Evolutionary conservation across 2,113 vertebrate genomes (phyloP).

Genomic region (Anhinga rufa): DNA sequence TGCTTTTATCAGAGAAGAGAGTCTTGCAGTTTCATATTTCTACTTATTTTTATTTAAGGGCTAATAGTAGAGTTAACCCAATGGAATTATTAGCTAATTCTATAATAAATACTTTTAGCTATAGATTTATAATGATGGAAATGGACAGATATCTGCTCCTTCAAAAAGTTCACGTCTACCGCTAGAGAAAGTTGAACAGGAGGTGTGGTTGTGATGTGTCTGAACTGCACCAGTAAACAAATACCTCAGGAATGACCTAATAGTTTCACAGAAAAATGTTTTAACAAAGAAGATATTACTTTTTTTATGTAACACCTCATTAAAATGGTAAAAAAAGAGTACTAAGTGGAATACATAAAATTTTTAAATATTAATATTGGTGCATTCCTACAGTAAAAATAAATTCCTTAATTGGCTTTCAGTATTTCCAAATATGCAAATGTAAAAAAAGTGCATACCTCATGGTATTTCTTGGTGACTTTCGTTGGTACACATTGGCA

Average conservation of each 20-base stretch:
- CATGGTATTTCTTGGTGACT: constrained; percentile 91
- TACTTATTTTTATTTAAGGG: neutral
- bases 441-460: constrained; percentile 67
- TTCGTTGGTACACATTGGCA: constrained; percentile 90
- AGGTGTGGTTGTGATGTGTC: neutral
- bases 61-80: neutral
- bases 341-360: neutral
- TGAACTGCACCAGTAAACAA: neutral
- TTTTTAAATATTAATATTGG: neutral
- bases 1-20: neutral
- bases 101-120: neutral
- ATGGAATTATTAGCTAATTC: neutral
- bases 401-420: neutral
- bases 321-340: neutral
- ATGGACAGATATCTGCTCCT: neutral
- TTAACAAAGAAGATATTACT: neutral
- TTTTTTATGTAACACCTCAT: neutral
- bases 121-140: neutral
- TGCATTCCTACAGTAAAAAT: neutral
- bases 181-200: neutral
- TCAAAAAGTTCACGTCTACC: neutral
- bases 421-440: neutral
- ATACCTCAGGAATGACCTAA: neutral
- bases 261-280: neutral
- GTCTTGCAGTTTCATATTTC: neutral